phyloP scores from a whole-genome alignment of 64 coral and sea anemone genomes.

The Porites australiensis region DNA sequence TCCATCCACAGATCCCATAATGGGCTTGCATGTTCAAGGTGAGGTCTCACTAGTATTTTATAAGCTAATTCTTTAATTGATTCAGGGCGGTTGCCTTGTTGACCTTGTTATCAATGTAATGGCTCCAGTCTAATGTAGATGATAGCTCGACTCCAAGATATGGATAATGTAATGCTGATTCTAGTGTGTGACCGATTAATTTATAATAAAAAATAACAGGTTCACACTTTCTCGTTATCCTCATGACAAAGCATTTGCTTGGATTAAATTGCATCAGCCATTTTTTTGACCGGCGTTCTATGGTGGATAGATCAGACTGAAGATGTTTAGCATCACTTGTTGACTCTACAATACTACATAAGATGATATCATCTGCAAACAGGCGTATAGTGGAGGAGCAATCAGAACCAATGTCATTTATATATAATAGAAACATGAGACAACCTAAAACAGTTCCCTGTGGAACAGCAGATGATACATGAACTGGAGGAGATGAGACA shows the following conservation, averaged over 20 bases:
- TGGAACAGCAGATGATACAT: slow-evolving; percentile 44
- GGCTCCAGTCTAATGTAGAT: too few species aligned
- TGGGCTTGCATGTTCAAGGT: too few species aligned
- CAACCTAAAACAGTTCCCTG: slow-evolving; percentile 16
- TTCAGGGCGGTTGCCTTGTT: too few species aligned
- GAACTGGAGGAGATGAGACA: slow-evolving; percentile 29
- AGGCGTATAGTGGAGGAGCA: slow-evolving; percentile 15
- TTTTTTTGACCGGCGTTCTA: slow-evolving; percentile 29
- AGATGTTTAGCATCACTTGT: slow-evolving; percentile 17
- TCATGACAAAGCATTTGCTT: slow-evolving; percentile 41
- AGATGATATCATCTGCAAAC: slow-evolving; percentile 23
- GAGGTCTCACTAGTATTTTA: too few species aligned
- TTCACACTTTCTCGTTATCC: slow-evolving; percentile 12
- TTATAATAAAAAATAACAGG: slow-evolving; percentile 14
- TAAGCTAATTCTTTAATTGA: too few species aligned
- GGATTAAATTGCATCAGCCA: slow-evolving; percentile 19
- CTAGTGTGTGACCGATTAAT: slow-evolving; percentile 2
- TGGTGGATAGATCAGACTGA: slow-evolving; percentile 11
- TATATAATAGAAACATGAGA: slow-evolving; percentile 16
- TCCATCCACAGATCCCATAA: too few species aligned
- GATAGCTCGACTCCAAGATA: too few species aligned
- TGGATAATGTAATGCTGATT: too few species aligned
- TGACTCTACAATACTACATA: slow-evolving; percentile 31
- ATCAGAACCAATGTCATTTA: slow-evolving; percentile 14
- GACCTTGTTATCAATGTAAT: too few species aligned